Evolutionary conservation across 1,140 invertebrate genomes (phyloP).

Genomic region (Acromyrmex charruanus): DNA sequence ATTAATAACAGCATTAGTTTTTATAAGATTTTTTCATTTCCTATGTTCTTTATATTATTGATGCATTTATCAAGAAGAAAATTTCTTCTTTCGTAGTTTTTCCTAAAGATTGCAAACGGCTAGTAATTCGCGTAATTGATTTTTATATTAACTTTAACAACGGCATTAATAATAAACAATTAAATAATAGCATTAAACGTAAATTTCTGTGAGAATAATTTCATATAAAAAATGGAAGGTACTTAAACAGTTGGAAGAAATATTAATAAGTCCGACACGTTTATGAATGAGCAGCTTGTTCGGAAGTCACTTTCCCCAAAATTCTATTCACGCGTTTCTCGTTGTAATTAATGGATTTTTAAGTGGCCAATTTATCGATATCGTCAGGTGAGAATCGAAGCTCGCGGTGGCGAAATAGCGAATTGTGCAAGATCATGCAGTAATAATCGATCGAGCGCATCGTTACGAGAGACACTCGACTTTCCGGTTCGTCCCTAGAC

Average conservation of each 20-base stretch:
- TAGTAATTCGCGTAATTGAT: neutral
- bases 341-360: slow-evolving; percentile 85
- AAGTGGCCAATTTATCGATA: slow-evolving; percentile 82
- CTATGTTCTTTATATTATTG: neutral
- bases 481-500: slow-evolving; percentile 67
- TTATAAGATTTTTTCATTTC: too few species aligned
- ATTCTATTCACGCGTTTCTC: slow-evolving; percentile 45
- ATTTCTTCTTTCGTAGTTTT: neutral
- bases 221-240: neutral
- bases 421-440: slow-evolving; percentile 84
- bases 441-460: slow-evolving; percentile 76
- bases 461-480: slow-evolving; percentile 61
- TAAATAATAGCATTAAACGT: neutral
- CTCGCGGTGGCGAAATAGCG: slow-evolving; percentile 66
- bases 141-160: neutral
- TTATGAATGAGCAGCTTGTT: slow-evolving; percentile 35
- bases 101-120: neutral
- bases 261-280: slow-evolving; percentile 19
- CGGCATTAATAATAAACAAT: neutral
- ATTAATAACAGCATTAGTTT: too few species aligned
- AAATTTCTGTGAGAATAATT: neutral
- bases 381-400: slow-evolving; percentile 69
- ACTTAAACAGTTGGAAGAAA: neutral
- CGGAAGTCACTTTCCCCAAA: slow-evolving; percentile 8
- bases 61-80: neutral